Percentiles rank a stretch among this genome's conserved stretches.
Evolutionary conservation across 1,140 invertebrate species (phyloP).

Genomic region (Bombus breviceps): DNA sequence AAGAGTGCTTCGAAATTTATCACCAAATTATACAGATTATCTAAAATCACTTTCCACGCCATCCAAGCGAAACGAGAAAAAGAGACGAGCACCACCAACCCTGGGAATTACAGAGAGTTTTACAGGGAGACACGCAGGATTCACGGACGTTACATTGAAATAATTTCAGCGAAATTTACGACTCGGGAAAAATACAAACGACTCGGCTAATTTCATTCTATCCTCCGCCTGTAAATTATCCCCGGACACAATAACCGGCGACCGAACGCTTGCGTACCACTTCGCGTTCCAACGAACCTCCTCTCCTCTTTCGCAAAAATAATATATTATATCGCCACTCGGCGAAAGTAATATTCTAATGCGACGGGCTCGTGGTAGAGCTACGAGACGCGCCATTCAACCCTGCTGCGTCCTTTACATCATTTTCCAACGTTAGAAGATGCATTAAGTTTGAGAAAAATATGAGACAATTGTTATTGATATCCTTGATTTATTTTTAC

Average conservation of each 20-base stretch:
- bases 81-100: not conserved
- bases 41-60: not conserved
- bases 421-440: not conserved
- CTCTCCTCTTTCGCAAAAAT: not conserved
- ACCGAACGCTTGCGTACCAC: conserved; percentile 5
- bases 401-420: conserved; percentile 71
- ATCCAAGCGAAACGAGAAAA: not conserved
- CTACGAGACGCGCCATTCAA: conserved; percentile 46
- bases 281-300: conserved; percentile 25
- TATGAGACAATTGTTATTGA: too few species aligned
- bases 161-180: conserved; percentile 32
- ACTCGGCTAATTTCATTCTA: conserved; percentile 42
- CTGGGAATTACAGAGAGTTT: conserved; percentile 7
- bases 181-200: conserved; percentile 53
- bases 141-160: not conserved
- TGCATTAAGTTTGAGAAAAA: not conserved
- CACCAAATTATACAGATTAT: not conserved
- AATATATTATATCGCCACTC: conserved; percentile 35
- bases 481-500: not conserved
- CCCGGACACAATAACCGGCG: conserved; percentile 4
- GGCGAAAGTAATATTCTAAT: conserved; percentile 62
- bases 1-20: not conserved
- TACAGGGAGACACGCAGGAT: conserved; percentile 4
- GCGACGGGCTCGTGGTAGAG: conserved; percentile 31
- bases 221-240: conserved; percentile 38